These are phyloP conservation scores for Toxonevra muliebris DNA, from an alignment of 2,888 invertebrate species.

Conservation along the genomic window DNA sequence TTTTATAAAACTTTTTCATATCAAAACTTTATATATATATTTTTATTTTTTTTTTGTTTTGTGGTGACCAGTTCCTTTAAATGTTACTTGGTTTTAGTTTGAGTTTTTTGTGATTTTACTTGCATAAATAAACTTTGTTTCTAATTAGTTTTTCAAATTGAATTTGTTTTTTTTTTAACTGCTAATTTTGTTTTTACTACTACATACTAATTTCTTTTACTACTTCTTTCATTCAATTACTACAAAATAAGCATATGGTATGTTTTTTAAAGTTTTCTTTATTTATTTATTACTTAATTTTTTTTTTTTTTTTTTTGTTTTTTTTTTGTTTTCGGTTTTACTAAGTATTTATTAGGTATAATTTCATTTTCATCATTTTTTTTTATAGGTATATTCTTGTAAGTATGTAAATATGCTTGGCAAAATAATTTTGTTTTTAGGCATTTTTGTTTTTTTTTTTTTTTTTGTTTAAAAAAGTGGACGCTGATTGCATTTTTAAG, in stretches of 20 bases:
- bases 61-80: not conserved
- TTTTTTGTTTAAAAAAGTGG: slow-evolving; percentile 25
- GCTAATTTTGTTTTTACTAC: not conserved
- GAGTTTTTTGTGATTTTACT: slow-evolving; percentile 2
- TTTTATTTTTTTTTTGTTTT: not conserved
- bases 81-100: too few species aligned
- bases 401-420: slow-evolving; percentile 26
- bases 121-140: slow-evolving; percentile 8
- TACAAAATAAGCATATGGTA: too few species aligned
- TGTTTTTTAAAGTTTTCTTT: not conserved
- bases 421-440: slow-evolving; percentile 23
- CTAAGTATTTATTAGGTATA: too few species aligned
- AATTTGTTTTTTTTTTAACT: not conserved
- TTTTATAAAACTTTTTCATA: not conserved
- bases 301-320: slow-evolving; percentile 4
- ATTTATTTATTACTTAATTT: not conserved
- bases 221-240: not conserved
- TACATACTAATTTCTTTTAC: too few species aligned
- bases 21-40: not conserved
- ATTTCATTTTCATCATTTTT: not conserved
- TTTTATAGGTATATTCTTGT: slow-evolving; percentile 4
- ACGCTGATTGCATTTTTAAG: slow-evolving; percentile 29
- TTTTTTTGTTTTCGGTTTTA: too few species aligned
- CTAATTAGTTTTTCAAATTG: not conserved
- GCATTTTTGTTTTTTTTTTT: slow-evolving; percentile 3